Percentiles rank a stretch among this genome's conserved stretches.
Evolutionary conservation across 1,140 invertebrate genomes (phyloP).

Genomic region (Leptopilina boulardi): DNA sequence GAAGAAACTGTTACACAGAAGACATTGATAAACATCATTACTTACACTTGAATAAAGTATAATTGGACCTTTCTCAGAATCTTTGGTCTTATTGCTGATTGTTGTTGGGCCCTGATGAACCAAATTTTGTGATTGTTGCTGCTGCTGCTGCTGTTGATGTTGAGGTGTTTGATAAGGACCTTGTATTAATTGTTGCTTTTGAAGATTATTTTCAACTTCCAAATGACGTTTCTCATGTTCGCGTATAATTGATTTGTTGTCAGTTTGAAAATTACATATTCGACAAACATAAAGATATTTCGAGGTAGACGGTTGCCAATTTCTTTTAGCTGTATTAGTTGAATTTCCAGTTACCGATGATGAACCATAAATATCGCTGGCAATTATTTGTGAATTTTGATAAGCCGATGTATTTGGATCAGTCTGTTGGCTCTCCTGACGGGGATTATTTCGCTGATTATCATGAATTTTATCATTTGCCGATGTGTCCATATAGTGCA

Average conservation of each 20-base stretch:
- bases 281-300: conserved; percentile 34
- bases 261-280: conserved; percentile 27
- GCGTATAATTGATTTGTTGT: neutral
- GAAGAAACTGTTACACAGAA: neutral
- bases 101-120: neutral
- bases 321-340: neutral
- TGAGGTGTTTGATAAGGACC: neutral
- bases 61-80: neutral
- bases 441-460: no score
- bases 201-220: neutral
- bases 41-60: neutral
- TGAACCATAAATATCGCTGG: neutral
- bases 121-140: neutral
- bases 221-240: conserved; percentile 38
- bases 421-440: neutral
- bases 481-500: neutral
- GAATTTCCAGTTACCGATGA: neutral
- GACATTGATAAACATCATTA: neutral
- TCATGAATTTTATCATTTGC: neutral
- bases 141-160: neutral
- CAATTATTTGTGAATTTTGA: neutral
- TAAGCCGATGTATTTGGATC: neutral
- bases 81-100: no score
- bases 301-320: neutral
- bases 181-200: neutral